These are phyloP conservation scores for Dysmachus trigonus DNA, from an alignment of 2,888 invertebrate genomes.

Conservation along the genomic window DNA sequence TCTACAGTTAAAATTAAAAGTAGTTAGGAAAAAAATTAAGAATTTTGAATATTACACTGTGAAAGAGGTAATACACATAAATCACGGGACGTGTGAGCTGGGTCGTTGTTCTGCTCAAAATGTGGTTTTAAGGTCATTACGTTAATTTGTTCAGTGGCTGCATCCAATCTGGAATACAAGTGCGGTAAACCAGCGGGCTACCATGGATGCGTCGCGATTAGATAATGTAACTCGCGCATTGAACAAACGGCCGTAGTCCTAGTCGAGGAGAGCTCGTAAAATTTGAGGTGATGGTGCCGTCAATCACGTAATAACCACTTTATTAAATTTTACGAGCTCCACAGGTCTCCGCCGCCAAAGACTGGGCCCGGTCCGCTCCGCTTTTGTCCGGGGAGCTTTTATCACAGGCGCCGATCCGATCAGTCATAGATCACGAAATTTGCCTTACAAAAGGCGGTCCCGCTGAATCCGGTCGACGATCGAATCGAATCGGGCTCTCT, in stretches of 20 bases:
- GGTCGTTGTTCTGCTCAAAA: background rate
- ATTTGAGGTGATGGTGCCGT: background rate
- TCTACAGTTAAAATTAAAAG: background rate
- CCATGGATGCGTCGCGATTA: background rate
- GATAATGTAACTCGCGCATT: background rate
- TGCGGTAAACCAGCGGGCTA: background rate
- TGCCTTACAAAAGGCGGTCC: background rate
- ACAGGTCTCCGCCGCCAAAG: background rate
- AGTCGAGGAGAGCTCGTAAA: background rate
- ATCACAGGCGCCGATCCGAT: background rate
- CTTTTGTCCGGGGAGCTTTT: background rate
- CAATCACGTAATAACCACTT: background rate
- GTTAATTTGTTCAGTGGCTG: background rate
- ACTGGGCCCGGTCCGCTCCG: background rate
- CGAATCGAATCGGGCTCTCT: background rate
- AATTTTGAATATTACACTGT: background rate
- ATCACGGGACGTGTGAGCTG: background rate
- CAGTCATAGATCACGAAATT: background rate
- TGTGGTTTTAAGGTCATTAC: background rate
- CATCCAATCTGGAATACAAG: background rate
- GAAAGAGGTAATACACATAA: background rate
- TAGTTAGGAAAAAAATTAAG: background rate
- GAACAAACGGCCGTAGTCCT: background rate
- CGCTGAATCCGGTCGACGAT: background rate
- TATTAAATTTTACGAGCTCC: background rate